Conservation (phyloP, 1,140 invertebrate species). For the Drosophila ercepeae region DNA sequence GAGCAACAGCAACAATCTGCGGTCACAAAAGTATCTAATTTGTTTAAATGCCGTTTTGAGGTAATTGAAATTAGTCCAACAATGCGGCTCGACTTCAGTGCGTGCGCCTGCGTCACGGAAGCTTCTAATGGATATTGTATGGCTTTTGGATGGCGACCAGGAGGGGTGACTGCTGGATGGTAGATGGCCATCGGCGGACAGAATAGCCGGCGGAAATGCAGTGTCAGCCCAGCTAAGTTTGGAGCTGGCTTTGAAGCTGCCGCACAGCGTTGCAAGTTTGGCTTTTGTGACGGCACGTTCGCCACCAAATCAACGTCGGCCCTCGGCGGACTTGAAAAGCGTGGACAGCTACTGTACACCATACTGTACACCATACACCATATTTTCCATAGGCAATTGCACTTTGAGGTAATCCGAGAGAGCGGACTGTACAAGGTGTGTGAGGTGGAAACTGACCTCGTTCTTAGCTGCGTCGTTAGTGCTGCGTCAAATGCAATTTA, state of each 20-base stretch:
- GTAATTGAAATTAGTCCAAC: conserved; percentile 65
- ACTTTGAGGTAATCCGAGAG: conserved; percentile 42
- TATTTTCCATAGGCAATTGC: conserved; percentile 64
- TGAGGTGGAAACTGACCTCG: conserved; percentile 42
- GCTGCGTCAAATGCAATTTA: conserved; percentile 70
- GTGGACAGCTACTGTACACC: conserved; percentile 42
- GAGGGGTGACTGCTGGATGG: neutral
- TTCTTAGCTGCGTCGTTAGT: conserved; percentile 51
- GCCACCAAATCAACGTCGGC: conserved; percentile 44
- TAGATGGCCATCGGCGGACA: neutral
- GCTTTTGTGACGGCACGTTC: conserved; percentile 60
- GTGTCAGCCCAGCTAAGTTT: conserved; percentile 47
- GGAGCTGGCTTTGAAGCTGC: conserved; percentile 53
- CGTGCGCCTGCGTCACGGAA: conserved; percentile 59
- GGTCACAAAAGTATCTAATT: conserved; percentile 57
- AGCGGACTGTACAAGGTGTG: neutral
- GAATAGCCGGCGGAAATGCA: conserved; percentile 59
- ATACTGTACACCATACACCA: too few relatives aligned
- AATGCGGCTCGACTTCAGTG: conserved; percentile 30
- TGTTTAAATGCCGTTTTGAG: conserved; percentile 55
- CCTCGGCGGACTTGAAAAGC: conserved; percentile 69
- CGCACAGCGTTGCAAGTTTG: conserved; percentile 19
- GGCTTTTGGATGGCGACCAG: neutral
- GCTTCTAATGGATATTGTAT: conserved; percentile 2
- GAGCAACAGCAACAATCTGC: conserved; percentile 27